Conservation (phyloP, 1,140 invertebrate genomes). For the Drosophila hydei region DNA sequence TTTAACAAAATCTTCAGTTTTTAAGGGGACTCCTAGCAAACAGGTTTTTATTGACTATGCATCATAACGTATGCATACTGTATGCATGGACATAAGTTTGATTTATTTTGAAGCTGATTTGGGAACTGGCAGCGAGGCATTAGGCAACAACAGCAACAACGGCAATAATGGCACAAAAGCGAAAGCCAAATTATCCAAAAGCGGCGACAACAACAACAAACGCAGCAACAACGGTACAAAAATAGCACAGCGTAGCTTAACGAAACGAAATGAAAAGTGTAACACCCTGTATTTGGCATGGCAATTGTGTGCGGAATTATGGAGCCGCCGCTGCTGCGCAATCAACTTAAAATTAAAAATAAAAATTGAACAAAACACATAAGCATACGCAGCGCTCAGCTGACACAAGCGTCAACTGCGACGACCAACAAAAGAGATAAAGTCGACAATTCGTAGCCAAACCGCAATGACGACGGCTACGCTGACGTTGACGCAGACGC, state of each 20-base stretch:
- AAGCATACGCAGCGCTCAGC: constrained; percentile 25
- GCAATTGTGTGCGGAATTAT: constrained; percentile 78
- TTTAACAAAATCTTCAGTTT: not conserved
- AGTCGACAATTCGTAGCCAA: constrained; percentile 43
- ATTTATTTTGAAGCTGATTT: constrained; percentile 69
- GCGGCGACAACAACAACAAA: constrained; percentile 57
- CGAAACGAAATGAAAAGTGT: constrained; percentile 57
- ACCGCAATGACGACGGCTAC: constrained; percentile 33
- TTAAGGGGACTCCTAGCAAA: constrained; percentile 2
- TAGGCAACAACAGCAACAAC: constrained; percentile 53
- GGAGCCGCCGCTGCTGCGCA: constrained; percentile 35
- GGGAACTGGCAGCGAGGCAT: constrained; percentile 42
- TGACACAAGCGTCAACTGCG: constrained; percentile 23
- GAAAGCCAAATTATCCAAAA: constrained; percentile 80
- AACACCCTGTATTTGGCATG: constrained; percentile 72
- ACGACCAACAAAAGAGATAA: constrained; percentile 45
- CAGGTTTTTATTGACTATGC: not conserved
- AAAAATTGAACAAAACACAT: constrained; percentile 32
- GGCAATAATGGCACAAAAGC: constrained; percentile 71
- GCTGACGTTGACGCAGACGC: constrained; percentile 1
- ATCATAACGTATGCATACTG: constrained; percentile 15
- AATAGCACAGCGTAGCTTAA: constrained; percentile 67
- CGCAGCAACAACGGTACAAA: constrained; percentile 41
- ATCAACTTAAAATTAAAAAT: constrained; percentile 50
- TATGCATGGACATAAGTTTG: constrained; percentile 51